Evolutionary conservation across 2,888 invertebrate genomes (phyloP).

Genomic region (Stenoptilia bipunctidactyla): DNA sequence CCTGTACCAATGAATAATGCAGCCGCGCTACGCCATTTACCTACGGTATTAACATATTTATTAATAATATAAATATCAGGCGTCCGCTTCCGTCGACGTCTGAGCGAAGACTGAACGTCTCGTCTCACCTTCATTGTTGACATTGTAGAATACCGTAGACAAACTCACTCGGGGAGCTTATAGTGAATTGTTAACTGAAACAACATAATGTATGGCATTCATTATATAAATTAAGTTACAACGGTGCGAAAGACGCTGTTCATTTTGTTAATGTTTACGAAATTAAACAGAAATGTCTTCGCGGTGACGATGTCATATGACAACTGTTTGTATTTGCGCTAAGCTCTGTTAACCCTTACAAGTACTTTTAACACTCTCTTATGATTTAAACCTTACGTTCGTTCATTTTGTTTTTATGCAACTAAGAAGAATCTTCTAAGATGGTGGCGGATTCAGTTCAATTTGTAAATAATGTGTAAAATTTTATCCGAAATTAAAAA

Average conservation of each 20-base stretch:
- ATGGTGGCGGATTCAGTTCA: too few relatives aligned
- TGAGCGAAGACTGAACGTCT: constrained; percentile 27
- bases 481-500: too few relatives aligned
- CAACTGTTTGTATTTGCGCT: not conserved
- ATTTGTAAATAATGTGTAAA: too few relatives aligned
- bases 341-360: not conserved
- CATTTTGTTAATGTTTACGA: constrained; percentile 59
- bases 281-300: constrained; percentile 50
- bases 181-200: constrained; percentile 52
- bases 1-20: constrained; percentile 63
- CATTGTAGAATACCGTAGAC: constrained; percentile 36
- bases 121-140: constrained; percentile 34
- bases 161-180: constrained; percentile 28
- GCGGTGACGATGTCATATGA: constrained; percentile 4
- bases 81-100: constrained; percentile 38
- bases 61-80: constrained; percentile 69
- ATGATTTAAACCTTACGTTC: too few relatives aligned
- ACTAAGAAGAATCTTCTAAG: too few relatives aligned
- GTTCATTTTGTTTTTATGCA: too few relatives aligned
- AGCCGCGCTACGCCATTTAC: constrained; percentile 54
- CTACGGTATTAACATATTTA: constrained; percentile 67
- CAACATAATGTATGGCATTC: constrained; percentile 63
- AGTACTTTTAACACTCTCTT: too few relatives aligned
- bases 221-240: constrained; percentile 65
- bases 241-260: constrained; percentile 43